Base-by-base conservation (phyloP, 30 jellyfish, hydroid and myxozoan genomes). In the Aurelia sp. region DNA sequence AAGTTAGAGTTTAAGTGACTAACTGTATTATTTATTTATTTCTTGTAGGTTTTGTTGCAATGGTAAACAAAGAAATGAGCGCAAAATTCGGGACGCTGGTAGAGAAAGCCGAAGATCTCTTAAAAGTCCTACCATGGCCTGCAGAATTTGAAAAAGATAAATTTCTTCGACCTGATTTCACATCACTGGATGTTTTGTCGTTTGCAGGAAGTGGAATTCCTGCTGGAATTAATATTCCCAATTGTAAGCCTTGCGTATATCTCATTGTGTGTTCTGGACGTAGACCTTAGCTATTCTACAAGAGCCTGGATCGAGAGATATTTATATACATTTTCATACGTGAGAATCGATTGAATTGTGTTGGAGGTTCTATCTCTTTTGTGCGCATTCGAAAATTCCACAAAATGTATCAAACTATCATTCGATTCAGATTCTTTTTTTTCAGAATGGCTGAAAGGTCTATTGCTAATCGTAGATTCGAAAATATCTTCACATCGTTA, bases 201-300 rank as follows among this genome's bases (percentile, higher is more conserved):
- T 96, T 96, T 87, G 99, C 98, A 72, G 99, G 99, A 4, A 96
- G 99, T 86, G 99, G 99, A n/a, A 96, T 96, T n/a, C 99, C 99
- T 16, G 98, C 98, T 57, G 99, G 99, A 20, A 96, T 96, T 87
- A 96, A 96, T 63, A 90, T 96, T 59, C 99, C 99, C 13, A 96
- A 96, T 60, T 96, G 99, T 96, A 61, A 79, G 99, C 68, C 63
- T n/a, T n/a, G n/a, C n/a, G n/a, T n/a, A n/a, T n/a, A n/a, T n/a
- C n/a, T 44, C 9, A 9, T 2, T 38, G 7, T 44, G 15, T 44
- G 55, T 44, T 13, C 9, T 38, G 8, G 8, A 38, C 7, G 3
- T 38, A 38, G 50, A 38, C 50, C 50, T 4, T 38, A 38, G 50
- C 50, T 38, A 2, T 38, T 38, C 50, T 38, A 38, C 7, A 2